Conservation (phyloP, 2,888 invertebrate species). For the Sepiola atlantica region DNA sequence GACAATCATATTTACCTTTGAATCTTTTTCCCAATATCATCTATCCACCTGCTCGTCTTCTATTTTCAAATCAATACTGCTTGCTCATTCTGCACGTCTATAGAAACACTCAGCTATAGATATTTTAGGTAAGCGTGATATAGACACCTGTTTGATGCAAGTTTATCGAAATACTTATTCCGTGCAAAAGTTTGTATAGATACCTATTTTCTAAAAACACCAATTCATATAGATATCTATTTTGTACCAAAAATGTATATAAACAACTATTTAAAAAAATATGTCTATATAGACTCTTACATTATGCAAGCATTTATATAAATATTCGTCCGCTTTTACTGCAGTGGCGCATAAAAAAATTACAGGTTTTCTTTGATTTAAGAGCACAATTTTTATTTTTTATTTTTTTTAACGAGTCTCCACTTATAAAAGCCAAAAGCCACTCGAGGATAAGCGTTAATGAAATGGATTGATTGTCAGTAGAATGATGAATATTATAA, state of each 20-base stretch:
- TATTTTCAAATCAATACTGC: not conserved
- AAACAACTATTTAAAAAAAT: not conserved
- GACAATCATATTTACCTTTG: not conserved
- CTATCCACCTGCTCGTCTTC: not conserved
- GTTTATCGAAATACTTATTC: not conserved
- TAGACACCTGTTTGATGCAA: not conserved
- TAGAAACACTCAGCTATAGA: not conserved
- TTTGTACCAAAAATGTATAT: not conserved
- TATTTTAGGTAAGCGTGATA: not conserved
- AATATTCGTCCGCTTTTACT: not conserved
- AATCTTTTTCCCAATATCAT: not conserved
- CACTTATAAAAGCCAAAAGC: too few relatives aligned
- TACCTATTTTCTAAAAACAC: not conserved
- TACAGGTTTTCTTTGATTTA: too few relatives aligned
- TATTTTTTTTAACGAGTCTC: too few relatives aligned
- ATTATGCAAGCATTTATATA: not conserved
- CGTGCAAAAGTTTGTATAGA: not conserved
- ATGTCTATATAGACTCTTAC: not conserved
- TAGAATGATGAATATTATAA: too few relatives aligned
- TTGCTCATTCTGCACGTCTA: not conserved
- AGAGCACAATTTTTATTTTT: too few relatives aligned
- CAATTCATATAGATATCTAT: not conserved
- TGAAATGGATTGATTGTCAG: too few relatives aligned
- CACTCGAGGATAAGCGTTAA: too few relatives aligned
- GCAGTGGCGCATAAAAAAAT: too few relatives aligned